Percentiles rank a stretch among this genome's conserved stretches.
phyloP scores from a whole-genome alignment of 2,797 vertebrate species.

The Agapornis canus region DNA sequence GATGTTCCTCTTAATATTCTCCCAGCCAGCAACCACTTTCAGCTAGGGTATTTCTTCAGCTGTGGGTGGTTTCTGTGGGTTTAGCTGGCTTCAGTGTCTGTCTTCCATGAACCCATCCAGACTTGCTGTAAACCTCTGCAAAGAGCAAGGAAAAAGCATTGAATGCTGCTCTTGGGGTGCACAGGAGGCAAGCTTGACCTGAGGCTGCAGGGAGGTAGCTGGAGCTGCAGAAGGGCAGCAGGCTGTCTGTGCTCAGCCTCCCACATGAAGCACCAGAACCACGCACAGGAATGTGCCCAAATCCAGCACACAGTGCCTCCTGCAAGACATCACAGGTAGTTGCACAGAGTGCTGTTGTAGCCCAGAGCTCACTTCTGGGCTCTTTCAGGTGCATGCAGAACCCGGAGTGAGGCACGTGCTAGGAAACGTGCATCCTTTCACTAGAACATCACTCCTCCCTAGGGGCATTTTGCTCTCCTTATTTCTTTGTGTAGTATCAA shows the following conservation, averaged over 20 bases:
- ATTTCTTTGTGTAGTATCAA: constrained; percentile 25
- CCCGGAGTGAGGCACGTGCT: not conserved
- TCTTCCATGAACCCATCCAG: not conserved
- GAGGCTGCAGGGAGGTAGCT: not conserved
- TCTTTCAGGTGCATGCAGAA: not conserved
- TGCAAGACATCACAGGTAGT: not conserved
- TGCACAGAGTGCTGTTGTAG: not conserved
- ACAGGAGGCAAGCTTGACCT: not conserved
- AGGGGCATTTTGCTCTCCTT: not conserved
- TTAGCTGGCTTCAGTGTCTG: not conserved
- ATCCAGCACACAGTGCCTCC: not conserved
- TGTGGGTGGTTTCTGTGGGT: not conserved
- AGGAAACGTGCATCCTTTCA: not conserved
- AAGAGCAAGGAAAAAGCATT: not conserved
- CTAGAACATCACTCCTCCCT: not conserved
- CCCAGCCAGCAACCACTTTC: not conserved
- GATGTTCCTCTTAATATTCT: not conserved
- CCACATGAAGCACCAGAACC: not conserved
- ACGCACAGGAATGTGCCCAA: not conserved
- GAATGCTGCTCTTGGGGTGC: not conserved
- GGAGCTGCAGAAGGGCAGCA: not conserved
- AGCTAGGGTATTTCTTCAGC: not conserved
- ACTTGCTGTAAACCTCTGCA: not conserved
- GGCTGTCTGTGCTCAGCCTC: not conserved
- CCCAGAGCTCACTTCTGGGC: not conserved